Base-by-base conservation (phyloP, 92 coral and sea anemone species). In the Palythoa grandiflora region DNA sequence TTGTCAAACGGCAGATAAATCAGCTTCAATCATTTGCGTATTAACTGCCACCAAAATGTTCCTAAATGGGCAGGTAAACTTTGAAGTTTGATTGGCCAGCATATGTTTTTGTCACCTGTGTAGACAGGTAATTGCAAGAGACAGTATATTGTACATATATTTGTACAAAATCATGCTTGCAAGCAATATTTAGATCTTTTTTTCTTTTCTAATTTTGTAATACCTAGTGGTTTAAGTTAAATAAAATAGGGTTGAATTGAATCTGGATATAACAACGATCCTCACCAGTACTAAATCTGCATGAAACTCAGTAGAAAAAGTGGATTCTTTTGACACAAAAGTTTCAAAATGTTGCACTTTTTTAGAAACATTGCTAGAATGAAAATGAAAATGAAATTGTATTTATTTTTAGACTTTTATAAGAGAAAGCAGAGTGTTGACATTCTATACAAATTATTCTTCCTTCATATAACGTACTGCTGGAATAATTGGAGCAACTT, bases 61-160 rank as follows among this genome's bases (percentile, higher is more conserved):
- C 87, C 87, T 7, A 83, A 83, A 40, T 68, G 63, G 87, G 87
- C 78, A 20, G 87, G 78, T 48, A 68, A 83, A 70, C 77, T 83
- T 83, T 83, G 87, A 83, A 83, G 87, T 63, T 83, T 83, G 78
- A 83, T 83, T 68, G 78, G 78, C 68, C 78, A 13, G 48, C 50
- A 72, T 44, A 72, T 38, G 50, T 37, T 72, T 72, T 72, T 72
- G 76, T 72, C 74, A 36, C 36, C 37, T 9, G 38, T 20, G 37
- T 66, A 10, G 72, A n/a, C 72, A 66, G 74, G 86, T 37, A 65
- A 21, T 37, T 81, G 86, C 73, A 81, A 81, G 74, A 53, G 75
- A 61, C 86, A 12, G 86, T 81, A 61, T 80, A 80, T 11, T 19
- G 35, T 39, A 11, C 16, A 77, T 77, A 77, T 77, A n/a, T 57